These are phyloP conservation scores for Anolis sagrei DNA, from an alignment of 2,113 vertebrate species.

Conservation along the genomic window DNA sequence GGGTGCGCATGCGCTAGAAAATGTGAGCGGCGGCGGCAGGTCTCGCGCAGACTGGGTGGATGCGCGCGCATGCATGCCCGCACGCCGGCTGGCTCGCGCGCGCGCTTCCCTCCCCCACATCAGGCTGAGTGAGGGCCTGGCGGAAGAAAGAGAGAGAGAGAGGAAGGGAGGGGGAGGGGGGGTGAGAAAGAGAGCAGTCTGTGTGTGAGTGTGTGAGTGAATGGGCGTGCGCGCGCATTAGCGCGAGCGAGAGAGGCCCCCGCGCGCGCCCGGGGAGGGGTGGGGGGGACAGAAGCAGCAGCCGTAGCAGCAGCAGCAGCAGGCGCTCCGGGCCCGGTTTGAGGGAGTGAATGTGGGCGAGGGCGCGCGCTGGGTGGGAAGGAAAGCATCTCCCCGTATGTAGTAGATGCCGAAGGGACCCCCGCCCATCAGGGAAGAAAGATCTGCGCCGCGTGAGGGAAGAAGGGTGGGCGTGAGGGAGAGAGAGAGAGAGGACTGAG, in stretches of 20 bases:
- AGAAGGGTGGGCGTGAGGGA: background rate
- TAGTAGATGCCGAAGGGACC: background rate
- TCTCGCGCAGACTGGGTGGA: no score
- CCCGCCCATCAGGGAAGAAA: no score
- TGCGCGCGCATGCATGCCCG: conserved; percentile 9
- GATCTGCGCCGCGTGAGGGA: background rate
- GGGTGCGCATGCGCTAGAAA: no score
- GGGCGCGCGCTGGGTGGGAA: conserved; percentile 8
- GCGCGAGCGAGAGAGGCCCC: background rate
- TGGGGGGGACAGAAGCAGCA: no score
- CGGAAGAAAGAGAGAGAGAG: background rate
- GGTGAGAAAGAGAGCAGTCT: no score
- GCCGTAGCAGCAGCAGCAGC: no score
- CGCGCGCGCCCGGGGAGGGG: background rate
- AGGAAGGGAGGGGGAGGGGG: no score
- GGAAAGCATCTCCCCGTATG: background rate
- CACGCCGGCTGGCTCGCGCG: conserved; percentile 13
- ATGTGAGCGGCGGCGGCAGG: no score
- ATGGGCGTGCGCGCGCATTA: background rate
- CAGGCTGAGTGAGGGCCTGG: background rate
- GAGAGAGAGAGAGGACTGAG: background rate
- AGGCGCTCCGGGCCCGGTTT: background rate
- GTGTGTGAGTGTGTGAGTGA: no score
- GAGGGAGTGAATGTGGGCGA: background rate
- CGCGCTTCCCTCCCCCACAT: background rate